Base-by-base conservation (phyloP, 2,888 invertebrate genomes). In the Chromoteleia sp. region DNA sequence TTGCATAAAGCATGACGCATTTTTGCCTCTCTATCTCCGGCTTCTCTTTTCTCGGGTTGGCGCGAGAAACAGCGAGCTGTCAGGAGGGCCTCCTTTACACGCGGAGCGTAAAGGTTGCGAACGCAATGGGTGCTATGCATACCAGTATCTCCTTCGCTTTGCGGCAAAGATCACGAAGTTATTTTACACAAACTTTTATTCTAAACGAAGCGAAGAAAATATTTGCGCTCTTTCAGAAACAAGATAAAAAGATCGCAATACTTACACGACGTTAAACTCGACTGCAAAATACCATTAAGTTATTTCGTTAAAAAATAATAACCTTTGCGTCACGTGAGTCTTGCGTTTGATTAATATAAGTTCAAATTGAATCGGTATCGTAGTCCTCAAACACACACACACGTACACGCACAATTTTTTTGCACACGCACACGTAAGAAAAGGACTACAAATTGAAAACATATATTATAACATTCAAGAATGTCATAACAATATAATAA, bases 61-160 rank as follows among this genome's bases (percentile, higher is more conserved):
- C 59, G 65, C 58, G 73, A 59, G 73, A 77, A 73, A 68, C 71
- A 56, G 76, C 67, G 61, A 67, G 68, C 71, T 81, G 76, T 81
- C 77, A 77, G 61, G 56, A 54, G 71, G 71, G 43, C 52, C 61
- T 67, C 67, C 36, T 75, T 81, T 71, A 65, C 70, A 68, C 73
- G 61, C 68, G 77, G 73, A 73, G 74, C 81, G 74, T 78, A 81
- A 83, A 83, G 83, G 83, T 83, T 81, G 78, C 10, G 50, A 83
- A 78, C 81, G 80, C 83, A 81, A 81, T 71, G 74, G 78, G 70
- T 43, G 83, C 81, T 74, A 43, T 61, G 83, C 83, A 81, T 81
- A 81, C 78, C 83, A 63, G 76, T 58, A 54, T 81, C 76, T 70
- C 80, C 65, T 75, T 80, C 52, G 36, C 75, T 50, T 65, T 63